Evolutionary conservation across 2,113 vertebrate genomes (phyloP).

Genomic region (Cebus imitator): DNA sequence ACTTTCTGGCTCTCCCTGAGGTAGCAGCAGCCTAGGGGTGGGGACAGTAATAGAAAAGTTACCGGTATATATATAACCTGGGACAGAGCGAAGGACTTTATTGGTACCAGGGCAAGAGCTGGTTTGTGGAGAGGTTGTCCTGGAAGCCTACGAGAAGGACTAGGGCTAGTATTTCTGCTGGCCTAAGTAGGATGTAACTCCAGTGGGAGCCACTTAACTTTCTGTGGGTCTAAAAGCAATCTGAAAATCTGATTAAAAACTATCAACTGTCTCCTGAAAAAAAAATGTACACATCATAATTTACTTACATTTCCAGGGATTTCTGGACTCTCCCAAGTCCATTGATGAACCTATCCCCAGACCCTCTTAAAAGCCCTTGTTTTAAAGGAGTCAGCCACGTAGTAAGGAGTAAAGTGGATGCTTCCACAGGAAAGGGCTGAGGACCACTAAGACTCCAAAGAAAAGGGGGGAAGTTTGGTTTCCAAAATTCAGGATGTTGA

Average conservation of each 20-base stretch:
- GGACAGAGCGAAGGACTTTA: background rate
- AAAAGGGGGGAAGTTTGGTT: background rate
- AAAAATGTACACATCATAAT: background rate
- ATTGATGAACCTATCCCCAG: background rate
- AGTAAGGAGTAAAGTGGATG: background rate
- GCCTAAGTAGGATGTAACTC: background rate
- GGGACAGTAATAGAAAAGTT: background rate
- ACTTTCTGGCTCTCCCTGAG: background rate
- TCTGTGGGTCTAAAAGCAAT: conserved; percentile 7
- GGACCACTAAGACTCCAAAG: background rate
- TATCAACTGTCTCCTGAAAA: background rate
- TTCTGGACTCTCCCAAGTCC: background rate
- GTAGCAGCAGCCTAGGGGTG: background rate
- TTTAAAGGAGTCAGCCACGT: background rate
- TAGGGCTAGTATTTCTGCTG: background rate
- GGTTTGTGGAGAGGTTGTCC: background rate
- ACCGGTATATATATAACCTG: background rate
- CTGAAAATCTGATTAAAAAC: conserved; percentile 30
- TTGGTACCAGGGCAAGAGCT: background rate
- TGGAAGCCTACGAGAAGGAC: background rate
- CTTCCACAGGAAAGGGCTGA: background rate
- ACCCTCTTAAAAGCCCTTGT: background rate
- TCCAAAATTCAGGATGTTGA: background rate
- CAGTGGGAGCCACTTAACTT: background rate
- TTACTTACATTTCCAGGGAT: background rate